Base-by-base conservation (phyloP, 2,113 vertebrate species). In the Psephotus haematonotus region DNA sequence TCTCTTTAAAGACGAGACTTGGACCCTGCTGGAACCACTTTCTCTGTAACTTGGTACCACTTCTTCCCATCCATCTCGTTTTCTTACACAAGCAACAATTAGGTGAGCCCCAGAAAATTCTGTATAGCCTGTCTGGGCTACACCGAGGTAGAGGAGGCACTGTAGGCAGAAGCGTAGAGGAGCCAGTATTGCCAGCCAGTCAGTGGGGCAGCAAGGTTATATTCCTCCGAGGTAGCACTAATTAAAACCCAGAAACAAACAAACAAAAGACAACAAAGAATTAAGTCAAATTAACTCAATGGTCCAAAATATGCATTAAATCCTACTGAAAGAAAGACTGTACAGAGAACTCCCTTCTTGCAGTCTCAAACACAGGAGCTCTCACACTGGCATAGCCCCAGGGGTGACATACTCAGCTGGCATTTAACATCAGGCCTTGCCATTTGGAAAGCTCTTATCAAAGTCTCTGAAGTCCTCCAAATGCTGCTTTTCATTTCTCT, bases 51-150 rank as follows among this genome's bases (percentile, higher is more conserved):
- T 5, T 82, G 59, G 92, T 68, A 60, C 90, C 52, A 3, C 44
- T 91, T 95, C 37, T 91, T 78, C 44, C 44, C 57, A 46, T 90
- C 94, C 97, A 96, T 98, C 33, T 39, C 57, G 39, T 18, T 59
- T 59, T 24, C 57, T 59, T 23, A n/a, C 33, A 59, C 4, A 50
- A 39, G 52, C 35, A 69, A 37, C 8, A 20, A 9, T 19, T 19
- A 64, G 27, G 59, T 7, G 41, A 50, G 44, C 60, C 33, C 37
- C 39, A 59, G 8, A 9, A 53, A 50, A 11, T 7, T 18, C 19
- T 41, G 15, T 67, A 78, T 39, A 10, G 72, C 20, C 25, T 67
- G 9, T 39, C 62, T 39, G 65, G n/a, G 19, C 52, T 67, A 57
- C 46, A 17, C 17, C 10, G 33, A 57, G 52, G 70, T 3, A 23